Percentiles rank a stretch among this genome's conserved stretches.
phyloP scores from a whole-genome alignment of 2,113 vertebrate species.

The Gambusia holbrooki region DNA sequence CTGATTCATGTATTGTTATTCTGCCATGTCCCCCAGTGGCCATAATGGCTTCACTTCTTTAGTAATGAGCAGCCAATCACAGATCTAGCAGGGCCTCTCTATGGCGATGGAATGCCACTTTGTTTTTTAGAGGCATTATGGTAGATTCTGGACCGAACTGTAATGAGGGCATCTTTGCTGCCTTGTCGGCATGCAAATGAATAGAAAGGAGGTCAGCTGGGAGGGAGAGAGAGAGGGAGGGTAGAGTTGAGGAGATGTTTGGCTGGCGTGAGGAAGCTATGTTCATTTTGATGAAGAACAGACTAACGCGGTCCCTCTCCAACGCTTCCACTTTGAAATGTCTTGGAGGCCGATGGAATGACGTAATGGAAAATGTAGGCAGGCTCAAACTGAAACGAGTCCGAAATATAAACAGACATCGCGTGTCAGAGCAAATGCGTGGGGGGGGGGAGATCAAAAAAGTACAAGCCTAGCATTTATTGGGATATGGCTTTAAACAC shows the following conservation, averaged over 20 bases:
- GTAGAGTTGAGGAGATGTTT: slow-evolving; percentile 19
- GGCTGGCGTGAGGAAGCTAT: slow-evolving; percentile 34
- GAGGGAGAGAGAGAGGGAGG: slow-evolving; percentile 4
- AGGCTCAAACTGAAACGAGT: slow-evolving; percentile 55
- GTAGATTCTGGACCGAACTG: slow-evolving; percentile 51
- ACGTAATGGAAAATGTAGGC: slow-evolving; percentile 63
- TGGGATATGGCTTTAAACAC: slow-evolving; percentile 68
- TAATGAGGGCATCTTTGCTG: slow-evolving; percentile 69
- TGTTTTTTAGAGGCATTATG: slow-evolving; percentile 65
- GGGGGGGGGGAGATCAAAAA: slow-evolving; percentile 39
- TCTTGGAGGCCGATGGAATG: slow-evolving; percentile 35
- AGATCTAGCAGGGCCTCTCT: slow-evolving; percentile 62
- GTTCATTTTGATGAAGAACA: slow-evolving; percentile 44
- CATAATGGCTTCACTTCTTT: slow-evolving; percentile 66
- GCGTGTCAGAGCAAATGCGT: slow-evolving; percentile 51
- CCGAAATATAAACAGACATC: slow-evolving; percentile 64
- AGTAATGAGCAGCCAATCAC: slow-evolving; percentile 65
- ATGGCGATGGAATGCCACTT: slow-evolving; percentile 78
- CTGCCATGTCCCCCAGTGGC: slow-evolving; percentile 49
- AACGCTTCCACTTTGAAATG: slow-evolving; percentile 14
- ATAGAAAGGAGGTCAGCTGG: slow-evolving; percentile 39
- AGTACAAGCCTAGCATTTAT: slow-evolving; percentile 49
- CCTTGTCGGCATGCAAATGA: slow-evolving; percentile 53
- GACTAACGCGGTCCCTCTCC: background rate
- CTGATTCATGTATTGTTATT: slow-evolving; percentile 63